Conservation (phyloP, 1,140 invertebrate species). For the Drosophila simulans region DNA sequence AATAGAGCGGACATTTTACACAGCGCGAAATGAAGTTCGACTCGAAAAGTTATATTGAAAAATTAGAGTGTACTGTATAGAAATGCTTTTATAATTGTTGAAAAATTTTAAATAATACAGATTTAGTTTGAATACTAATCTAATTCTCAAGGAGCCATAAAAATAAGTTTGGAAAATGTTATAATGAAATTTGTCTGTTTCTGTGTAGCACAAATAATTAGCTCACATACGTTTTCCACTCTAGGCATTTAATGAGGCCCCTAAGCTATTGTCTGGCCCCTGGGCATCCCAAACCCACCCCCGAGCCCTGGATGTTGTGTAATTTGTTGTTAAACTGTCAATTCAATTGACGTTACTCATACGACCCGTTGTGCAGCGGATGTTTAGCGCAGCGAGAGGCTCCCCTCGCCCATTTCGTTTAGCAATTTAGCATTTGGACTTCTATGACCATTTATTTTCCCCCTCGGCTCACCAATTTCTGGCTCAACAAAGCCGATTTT, state of each 20-base stretch:
- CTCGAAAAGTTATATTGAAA: too few relatives aligned
- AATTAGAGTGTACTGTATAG: too few relatives aligned
- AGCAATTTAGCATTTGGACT: slow-evolving; percentile 7
- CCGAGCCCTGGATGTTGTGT: slow-evolving; percentile 39
- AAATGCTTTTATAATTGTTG: too few relatives aligned
- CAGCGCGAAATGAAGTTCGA: neutral
- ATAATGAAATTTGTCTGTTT: neutral
- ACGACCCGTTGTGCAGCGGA: slow-evolving; percentile 73
- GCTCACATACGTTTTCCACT: slow-evolving; percentile 69
- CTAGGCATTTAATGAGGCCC: slow-evolving; percentile 68
- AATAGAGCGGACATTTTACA: slow-evolving; percentile 2
- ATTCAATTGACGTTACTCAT: slow-evolving; percentile 80
- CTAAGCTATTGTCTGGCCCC: slow-evolving; percentile 28
- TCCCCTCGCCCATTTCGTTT: slow-evolving; percentile 5
- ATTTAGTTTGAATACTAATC: too few relatives aligned
- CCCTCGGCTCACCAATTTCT: slow-evolving; percentile 8
- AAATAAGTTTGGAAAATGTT: neutral
- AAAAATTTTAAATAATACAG: too few relatives aligned
- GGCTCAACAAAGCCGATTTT: slow-evolving; percentile 12
- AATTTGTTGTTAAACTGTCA: slow-evolving; percentile 77
- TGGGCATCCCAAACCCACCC: neutral
- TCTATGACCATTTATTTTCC: slow-evolving; percentile 12
- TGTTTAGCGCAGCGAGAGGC: slow-evolving; percentile 8
- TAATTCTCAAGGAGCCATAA: neutral
- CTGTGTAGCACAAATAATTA: slow-evolving; percentile 57